Evolutionary conservation across 2,113 vertebrate species (phyloP).

Genomic region (Coturnix japonica): DNA sequence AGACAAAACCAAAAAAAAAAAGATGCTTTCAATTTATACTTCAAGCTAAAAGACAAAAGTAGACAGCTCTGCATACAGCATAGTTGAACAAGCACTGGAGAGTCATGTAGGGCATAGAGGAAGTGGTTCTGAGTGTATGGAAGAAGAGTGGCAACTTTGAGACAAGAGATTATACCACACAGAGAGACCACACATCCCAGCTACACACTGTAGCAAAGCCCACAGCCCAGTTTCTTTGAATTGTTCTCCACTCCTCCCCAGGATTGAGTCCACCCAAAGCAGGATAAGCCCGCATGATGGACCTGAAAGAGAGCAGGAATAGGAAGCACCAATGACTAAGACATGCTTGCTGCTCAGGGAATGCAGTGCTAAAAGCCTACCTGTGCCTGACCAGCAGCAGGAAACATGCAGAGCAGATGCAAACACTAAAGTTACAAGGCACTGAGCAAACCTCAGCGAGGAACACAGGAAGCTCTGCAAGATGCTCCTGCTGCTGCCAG

Average conservation of each 20-base stretch:
- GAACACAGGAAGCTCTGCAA: not conserved
- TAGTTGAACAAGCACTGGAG: not conserved
- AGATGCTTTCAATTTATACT: not conserved
- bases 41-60: not conserved
- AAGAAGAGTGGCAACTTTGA: not conserved
- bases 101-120: fast-evolving
- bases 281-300: not conserved
- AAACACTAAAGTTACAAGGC: not conserved
- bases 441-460: not conserved
- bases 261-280: not conserved
- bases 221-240: not conserved
- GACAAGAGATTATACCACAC: not conserved
- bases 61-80: not conserved
- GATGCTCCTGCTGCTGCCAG: not conserved
- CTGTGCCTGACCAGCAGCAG: not conserved
- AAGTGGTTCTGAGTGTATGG: not conserved
- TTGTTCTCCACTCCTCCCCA: not conserved
- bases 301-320: not conserved
- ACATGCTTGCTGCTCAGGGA: not conserved
- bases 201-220: not conserved
- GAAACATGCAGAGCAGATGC: not conserved
- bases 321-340: not conserved
- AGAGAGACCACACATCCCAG: not conserved
- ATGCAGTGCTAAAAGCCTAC: not conserved
- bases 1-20: not conserved